Evolutionary conservation across 2,797 vertebrate genomes (phyloP).

Genomic region (Smutsia temminckii): DNA sequence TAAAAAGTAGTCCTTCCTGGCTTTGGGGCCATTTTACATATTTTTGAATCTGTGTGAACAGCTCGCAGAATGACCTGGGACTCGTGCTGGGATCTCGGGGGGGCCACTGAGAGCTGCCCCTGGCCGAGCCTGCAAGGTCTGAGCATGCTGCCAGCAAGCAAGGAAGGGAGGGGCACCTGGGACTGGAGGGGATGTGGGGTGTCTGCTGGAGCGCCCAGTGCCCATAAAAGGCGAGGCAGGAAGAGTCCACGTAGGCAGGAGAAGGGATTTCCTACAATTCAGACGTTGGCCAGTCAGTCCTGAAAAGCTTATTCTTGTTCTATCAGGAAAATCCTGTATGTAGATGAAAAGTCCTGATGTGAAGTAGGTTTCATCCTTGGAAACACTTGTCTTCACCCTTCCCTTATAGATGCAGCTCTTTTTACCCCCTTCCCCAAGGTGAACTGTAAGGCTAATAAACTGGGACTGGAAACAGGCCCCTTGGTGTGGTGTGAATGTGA

Average conservation of each 20-base stretch:
- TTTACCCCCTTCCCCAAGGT: background rate
- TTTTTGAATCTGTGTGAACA: background rate
- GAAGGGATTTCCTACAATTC: slow-evolving; percentile 75
- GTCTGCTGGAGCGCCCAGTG: background rate
- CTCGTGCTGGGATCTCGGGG: slow-evolving; percentile 5
- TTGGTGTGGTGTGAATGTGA: background rate
- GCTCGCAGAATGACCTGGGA: background rate
- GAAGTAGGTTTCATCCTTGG: background rate
- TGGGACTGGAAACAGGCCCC: background rate
- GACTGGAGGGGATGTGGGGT: background rate
- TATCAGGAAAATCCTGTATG: slow-evolving; percentile 37
- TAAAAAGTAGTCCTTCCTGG: background rate
- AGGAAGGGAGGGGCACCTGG: slow-evolving; percentile 46
- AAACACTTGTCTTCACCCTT: background rate
- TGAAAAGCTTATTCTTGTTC: background rate
- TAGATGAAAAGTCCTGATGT: background rate
- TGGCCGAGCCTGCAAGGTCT: background rate
- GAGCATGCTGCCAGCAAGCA: background rate
- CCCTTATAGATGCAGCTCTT: background rate
- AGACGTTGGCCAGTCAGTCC: slow-evolving; percentile 6
- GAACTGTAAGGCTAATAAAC: background rate
- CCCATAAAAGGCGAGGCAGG: slow-evolving; percentile 61
- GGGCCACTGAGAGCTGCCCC: background rate
- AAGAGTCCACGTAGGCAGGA: slow-evolving; percentile 50
- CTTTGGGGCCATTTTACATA: background rate